These are phyloP conservation scores for Otis tarda DNA, from an alignment of 2,113 vertebrate species.

Conservation along the genomic window DNA sequence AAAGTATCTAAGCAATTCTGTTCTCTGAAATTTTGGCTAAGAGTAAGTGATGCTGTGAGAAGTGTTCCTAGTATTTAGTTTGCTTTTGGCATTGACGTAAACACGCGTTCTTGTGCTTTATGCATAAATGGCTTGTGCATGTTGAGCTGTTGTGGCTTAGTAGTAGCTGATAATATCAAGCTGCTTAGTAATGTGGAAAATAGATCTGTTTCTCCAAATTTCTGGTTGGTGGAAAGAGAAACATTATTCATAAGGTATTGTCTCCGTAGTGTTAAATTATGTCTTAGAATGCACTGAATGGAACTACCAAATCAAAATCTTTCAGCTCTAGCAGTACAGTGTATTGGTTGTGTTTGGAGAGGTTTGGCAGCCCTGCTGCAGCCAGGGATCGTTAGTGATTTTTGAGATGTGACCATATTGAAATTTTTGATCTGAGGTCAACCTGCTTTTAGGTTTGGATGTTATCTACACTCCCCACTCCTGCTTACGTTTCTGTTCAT, in stretches of 20 bases:
- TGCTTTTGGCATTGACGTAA: background rate
- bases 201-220: background rate
- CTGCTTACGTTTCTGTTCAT: background rate
- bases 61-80: background rate
- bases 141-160: background rate
- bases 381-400: background rate
- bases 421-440: background rate
- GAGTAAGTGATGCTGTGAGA: slow-evolving; percentile 18
- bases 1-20: slow-evolving; percentile 16
- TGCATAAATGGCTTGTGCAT: background rate
- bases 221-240: background rate
- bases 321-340: background rate
- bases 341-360: background rate
- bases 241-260: background rate
- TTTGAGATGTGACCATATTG: background rate
- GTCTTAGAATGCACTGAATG: background rate
- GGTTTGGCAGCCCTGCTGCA: background rate
- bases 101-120: background rate
- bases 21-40: background rate
- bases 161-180: background rate
- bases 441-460: background rate
- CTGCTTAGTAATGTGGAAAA: background rate
- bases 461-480: background rate
- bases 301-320: background rate
- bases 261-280: background rate